Evolutionary conservation across 2,797 vertebrate species (phyloP), one percentile per base, ranked within the genome.

Genomic region (Decapterus maruadsi): DNA sequence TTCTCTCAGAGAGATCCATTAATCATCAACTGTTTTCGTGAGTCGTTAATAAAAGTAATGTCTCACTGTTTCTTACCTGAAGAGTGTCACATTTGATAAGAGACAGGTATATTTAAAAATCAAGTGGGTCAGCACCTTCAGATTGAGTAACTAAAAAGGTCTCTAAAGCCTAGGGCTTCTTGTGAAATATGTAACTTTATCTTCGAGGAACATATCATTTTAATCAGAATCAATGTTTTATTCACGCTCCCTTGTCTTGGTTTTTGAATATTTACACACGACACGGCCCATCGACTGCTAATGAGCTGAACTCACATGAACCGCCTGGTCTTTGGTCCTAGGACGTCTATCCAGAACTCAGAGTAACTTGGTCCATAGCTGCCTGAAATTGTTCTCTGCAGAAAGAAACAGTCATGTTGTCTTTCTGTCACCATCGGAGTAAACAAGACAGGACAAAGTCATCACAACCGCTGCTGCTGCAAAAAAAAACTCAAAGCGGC

Each of bases 291-390:
- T 6, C 1, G 42, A 10, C 46, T 79, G 29, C 10, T n/a, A 29
- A 63, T 22, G 59, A 78, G 14, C 19, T 50, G n/a, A 40, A 82
- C 97, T 96, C 94, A 98, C 97, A 96, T 63, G 11, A 96, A 77
- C 31, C 92, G 93, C 29, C 92, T 95, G 73, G 90, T 89, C 19
- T 69, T 90, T 19, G 94, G 89, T 42, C 95, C 93, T 51, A 97
- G 84, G 16, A 74, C 86, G 60, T 96, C 93, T 38, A 97, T 93
- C 97, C 97, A 97, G 29, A 95, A 95, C 63, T 86, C 90, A 3
- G 84, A 77, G n/a, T 79, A 83, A 34, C 14, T 57, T 1, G 64
- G 43, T 8, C 14, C 54, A n/a, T 89, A 93, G 90, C 86, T 91
- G 31, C 88, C 84, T 16, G 76, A 80, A 78, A 93, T 92, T 58